Percentiles rank a stretch among this genome's conserved stretches.
phyloP scores from a whole-genome alignment of 1,140 invertebrate species.

The Platorchestia sp. region DNA sequence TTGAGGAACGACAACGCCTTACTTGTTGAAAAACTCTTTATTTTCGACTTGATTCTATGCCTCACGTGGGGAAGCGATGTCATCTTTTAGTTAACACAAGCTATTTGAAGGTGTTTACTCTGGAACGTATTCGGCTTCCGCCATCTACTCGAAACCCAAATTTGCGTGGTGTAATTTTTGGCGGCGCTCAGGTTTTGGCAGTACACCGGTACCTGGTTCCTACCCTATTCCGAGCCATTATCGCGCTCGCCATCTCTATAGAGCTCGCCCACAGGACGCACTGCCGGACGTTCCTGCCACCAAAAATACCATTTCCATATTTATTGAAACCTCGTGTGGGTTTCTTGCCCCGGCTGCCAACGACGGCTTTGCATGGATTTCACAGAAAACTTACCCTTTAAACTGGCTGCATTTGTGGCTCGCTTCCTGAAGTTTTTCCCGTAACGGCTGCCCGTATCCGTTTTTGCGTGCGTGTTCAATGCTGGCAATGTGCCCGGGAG shows the following conservation, averaged over 20 bases:
- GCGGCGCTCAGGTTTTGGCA: background rate
- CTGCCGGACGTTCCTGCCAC: conserved; percentile 47
- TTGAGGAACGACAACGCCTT: background rate
- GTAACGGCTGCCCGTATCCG: conserved; percentile 37
- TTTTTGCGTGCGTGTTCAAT: conserved; percentile 34
- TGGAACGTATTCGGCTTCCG: background rate
- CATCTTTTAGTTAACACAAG: background rate
- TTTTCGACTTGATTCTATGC: background rate
- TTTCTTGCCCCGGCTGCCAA: conserved; percentile 45
- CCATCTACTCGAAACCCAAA: background rate
- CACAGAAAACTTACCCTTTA: conserved; percentile 48
- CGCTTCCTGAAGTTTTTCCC: conserved; percentile 47
- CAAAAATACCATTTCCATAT: conserved; percentile 56
- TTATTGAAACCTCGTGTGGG: conserved; percentile 53
- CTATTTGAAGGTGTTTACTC: background rate
- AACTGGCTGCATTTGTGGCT: conserved; percentile 51
- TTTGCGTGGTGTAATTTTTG: background rate
- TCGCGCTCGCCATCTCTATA: conserved; percentile 18
- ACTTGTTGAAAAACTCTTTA: background rate
- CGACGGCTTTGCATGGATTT: conserved; percentile 47
- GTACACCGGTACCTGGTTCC: background rate
- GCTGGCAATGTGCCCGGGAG: background rate
- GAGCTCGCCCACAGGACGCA: conserved; percentile 41
- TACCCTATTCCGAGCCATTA: conserved; percentile 3
- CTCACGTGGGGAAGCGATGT: background rate